phyloP scores from a whole-genome alignment of 2,888 invertebrate species.

The Panzeria rudis region DNA sequence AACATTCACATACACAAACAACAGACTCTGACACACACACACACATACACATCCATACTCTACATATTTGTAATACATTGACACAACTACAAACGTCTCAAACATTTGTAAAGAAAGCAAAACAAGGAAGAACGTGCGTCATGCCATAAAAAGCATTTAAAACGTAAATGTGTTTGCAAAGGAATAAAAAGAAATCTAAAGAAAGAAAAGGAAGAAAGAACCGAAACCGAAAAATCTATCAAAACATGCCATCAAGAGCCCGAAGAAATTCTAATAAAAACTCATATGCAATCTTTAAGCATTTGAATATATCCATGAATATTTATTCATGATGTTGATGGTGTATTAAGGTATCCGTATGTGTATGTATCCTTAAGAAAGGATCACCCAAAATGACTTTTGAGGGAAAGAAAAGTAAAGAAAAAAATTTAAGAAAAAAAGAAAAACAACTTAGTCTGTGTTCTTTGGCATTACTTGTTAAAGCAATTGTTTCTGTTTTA shows the following conservation, averaged over 20 bases:
- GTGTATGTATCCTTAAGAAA: slow-evolving; percentile 55
- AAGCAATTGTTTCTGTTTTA: slow-evolving; percentile 24
- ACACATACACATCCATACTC: neutral
- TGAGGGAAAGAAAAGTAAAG: slow-evolving; percentile 7
- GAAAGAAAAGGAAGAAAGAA: neutral
- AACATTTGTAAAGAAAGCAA: slow-evolving; percentile 6
- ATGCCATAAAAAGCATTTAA: slow-evolving; percentile 59
- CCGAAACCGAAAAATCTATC: slow-evolving; percentile 63
- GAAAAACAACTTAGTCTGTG: slow-evolving; percentile 8
- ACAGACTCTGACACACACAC: neutral
- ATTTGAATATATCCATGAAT: slow-evolving; percentile 45
- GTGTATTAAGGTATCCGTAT: neutral
- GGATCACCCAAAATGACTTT: slow-evolving; percentile 69
- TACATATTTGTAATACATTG: too few species aligned
- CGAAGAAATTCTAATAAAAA: slow-evolving; percentile 49
- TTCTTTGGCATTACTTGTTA: slow-evolving; percentile 34
- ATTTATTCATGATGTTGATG: slow-evolving; percentile 10
- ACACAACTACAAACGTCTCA: slow-evolving; percentile 7
- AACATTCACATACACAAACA: neutral
- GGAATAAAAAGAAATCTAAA: slow-evolving; percentile 12
- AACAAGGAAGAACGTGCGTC: slow-evolving; percentile 53
- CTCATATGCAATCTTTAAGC: slow-evolving; percentile 56
- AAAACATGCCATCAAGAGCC: slow-evolving; percentile 68
- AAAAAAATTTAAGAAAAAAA: neutral
- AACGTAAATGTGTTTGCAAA: slow-evolving; percentile 57